phyloP scores from a whole-genome alignment of 2,888 invertebrate genomes.

The Anthrax anthrax region DNA sequence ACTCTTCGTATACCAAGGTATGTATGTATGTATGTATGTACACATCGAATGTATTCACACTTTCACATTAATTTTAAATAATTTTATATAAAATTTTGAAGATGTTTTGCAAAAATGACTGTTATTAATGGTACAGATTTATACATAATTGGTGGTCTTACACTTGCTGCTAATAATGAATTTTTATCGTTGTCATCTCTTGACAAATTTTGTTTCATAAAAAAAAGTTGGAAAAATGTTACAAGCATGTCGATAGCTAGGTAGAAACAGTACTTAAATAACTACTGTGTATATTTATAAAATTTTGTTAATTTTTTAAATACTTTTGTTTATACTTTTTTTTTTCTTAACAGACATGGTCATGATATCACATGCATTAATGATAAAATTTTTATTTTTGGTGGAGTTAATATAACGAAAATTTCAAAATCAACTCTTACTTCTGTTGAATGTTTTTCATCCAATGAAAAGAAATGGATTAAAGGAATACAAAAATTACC shows the following conservation, averaged over 20 bases:
- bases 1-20: constrained; percentile 7
- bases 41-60: no score
- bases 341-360: constrained; percentile 16
- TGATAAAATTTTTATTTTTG: constrained; percentile 19
- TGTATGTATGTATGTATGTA: no score
- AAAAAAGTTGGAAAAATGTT: constrained; percentile 16
- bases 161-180: constrained; percentile 19
- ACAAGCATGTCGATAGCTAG: constrained; percentile 13
- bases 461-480: constrained; percentile 30
- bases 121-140: constrained; percentile 42
- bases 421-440: constrained; percentile 37
- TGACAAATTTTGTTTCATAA: constrained; percentile 15
- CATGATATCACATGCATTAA: constrained; percentile 18
- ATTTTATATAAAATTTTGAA: constrained; percentile 6
- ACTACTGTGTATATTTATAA: no score
- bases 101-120: constrained; percentile 38
- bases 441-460: constrained; percentile 52
- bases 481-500: constrained; percentile 31
- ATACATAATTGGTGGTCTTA: constrained; percentile 52
- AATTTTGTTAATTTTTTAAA: no score
- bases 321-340: neutral
- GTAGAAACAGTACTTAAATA: constrained; percentile 3
- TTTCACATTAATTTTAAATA: no score
- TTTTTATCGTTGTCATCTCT: constrained; percentile 17
- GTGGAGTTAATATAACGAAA: constrained; percentile 15